phyloP scores from a whole-genome alignment of 2,113 vertebrate species.

The Ifrita kowaldi region DNA sequence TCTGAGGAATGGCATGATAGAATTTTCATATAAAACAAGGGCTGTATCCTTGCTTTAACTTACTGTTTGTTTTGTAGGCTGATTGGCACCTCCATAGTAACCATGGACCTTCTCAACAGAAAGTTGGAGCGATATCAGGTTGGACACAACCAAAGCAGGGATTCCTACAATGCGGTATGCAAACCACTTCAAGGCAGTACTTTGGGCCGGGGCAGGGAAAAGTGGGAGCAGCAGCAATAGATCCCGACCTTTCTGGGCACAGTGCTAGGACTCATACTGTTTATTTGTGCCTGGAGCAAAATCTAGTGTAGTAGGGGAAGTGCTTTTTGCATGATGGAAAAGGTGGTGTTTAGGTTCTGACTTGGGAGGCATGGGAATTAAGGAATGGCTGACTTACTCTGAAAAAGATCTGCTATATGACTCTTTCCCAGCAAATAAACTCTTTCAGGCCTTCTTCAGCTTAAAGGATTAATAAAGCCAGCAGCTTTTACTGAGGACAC shows the following conservation, averaged over 20 bases:
- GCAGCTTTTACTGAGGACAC: background rate
- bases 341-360: background rate
- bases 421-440: background rate
- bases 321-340: background rate
- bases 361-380: background rate
- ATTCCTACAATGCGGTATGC: background rate
- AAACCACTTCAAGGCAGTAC: background rate
- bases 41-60: background rate
- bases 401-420: background rate
- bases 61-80: background rate
- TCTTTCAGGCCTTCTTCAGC: background rate
- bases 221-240: background rate
- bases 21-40: background rate
- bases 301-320: background rate
- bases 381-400: conserved; percentile 9
- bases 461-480: background rate
- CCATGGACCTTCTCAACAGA: background rate
- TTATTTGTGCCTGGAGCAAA: conserved; percentile 50
- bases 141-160: background rate
- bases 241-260: conserved; percentile 11
- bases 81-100: background rate
- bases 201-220: background rate
- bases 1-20: background rate
- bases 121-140: background rate
- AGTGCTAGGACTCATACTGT: background rate